Percentiles rank a stretch among this genome's conserved stretches.
Evolutionary conservation across 2,113 vertebrate species (phyloP).

Genomic region (Pteruthius melanotis): DNA sequence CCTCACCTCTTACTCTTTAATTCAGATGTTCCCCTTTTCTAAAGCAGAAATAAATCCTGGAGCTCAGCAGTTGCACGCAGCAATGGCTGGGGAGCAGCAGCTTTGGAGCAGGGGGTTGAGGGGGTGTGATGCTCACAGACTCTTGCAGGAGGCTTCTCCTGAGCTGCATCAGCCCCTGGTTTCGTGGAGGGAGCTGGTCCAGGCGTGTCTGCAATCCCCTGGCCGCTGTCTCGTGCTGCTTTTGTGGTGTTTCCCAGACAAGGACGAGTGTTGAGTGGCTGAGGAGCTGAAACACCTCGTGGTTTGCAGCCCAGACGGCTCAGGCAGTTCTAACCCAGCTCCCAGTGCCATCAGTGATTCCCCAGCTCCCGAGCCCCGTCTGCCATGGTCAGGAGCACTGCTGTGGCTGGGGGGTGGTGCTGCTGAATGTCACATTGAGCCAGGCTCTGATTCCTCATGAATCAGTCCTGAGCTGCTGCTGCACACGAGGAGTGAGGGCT

Average conservation of each 20-base stretch:
- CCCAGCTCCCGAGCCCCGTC: not conserved
- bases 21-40: not conserved
- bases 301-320: not conserved
- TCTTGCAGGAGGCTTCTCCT: not conserved
- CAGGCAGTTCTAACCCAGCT: fast-evolving
- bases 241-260: not conserved
- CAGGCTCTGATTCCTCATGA: not conserved
- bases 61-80: not conserved
- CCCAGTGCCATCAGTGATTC: not conserved
- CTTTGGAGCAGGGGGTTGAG: not conserved
- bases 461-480: not conserved
- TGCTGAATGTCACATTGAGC: not conserved
- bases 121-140: not conserved
- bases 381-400: not conserved
- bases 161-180: fast-evolving
- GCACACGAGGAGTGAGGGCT: not conserved
- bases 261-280: not conserved
- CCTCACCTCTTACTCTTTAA: not conserved
- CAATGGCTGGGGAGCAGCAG: not conserved
- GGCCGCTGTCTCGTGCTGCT: not conserved
- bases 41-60: not conserved
- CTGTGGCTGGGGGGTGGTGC: not conserved
- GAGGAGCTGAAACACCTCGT: not conserved
- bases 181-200: not conserved
- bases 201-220: not conserved